These are phyloP conservation scores for Zosterops japonicus DNA, from an alignment of 2,113 vertebrate genomes.

Conservation along the genomic window DNA sequence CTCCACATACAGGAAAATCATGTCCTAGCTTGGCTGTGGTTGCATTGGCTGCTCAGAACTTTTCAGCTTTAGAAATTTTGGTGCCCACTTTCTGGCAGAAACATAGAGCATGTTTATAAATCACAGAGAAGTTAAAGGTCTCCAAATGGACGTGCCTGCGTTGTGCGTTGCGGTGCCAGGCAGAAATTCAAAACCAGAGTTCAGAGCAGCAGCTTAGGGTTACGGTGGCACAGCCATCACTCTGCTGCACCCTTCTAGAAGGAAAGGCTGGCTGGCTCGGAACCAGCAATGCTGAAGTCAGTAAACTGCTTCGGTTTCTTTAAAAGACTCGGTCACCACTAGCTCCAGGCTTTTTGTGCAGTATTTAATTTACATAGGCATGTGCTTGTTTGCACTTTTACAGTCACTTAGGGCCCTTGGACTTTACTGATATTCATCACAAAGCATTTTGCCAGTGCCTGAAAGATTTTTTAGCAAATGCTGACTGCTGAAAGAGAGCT, in stretches of 20 bases:
- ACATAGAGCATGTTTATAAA: background rate
- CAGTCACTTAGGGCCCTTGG: background rate
- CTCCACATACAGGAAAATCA: background rate
- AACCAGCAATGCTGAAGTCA: background rate
- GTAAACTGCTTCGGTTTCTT: background rate
- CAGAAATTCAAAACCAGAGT: background rate
- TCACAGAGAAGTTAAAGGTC: background rate
- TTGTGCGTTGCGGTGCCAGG: background rate
- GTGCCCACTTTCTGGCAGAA: background rate
- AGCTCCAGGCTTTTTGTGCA: background rate
- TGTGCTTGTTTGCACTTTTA: conserved; percentile 17
- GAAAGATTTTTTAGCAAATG: background rate
- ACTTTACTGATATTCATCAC: background rate
- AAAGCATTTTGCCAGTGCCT: background rate
- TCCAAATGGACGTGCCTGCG: background rate
- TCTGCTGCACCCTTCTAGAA: background rate
- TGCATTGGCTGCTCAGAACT: background rate
- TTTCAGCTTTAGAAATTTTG: background rate
- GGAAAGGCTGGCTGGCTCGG: background rate
- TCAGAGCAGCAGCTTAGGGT: background rate
- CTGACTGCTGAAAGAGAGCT: background rate
- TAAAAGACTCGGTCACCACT: background rate
- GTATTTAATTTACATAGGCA: background rate
- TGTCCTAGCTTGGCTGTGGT: background rate
- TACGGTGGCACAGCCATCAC: background rate